Base-by-base conservation (phyloP, 1,140 invertebrate genomes). In the Lasaia peninsularis region DNA sequence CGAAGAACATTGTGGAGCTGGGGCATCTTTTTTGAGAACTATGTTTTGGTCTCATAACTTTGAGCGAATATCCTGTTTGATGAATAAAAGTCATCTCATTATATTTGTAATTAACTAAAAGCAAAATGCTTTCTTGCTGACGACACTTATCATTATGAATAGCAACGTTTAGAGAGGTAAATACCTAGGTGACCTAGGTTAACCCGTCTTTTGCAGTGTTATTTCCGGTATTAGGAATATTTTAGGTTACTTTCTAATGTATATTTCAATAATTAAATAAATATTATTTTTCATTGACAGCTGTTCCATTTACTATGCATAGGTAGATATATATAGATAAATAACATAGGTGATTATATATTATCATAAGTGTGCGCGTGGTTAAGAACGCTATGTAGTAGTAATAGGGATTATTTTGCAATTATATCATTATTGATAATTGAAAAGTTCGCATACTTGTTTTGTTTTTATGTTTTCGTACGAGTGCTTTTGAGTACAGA, bases 101-200 rank as follows among this genome's bases (percentile, higher is more conserved):
- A 33, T 20, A 10, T 16, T 33, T 18, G 28, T 12, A 10, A 18
- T 2, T 5, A 33, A 12, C 21, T 37, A 62, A 55, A 2, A 49
- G 51, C 14, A 21, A 50, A 52, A 59, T 56, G 32, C 56, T 69
- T 65, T 71, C 54, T 56, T 78, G 68, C 74, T 73, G 69, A 75
- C 61, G 73, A 52, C 62, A 56, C 66, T 70, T 64, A 62, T 57
- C 70, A 67, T 63, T 67, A 67, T 63, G 53, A 62, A 71, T 75
- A 78, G 69, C 61, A 72, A 71, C 64, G 63, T 53, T 73, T 73
- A 74, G 76, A 88, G 83, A 86, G 80, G 83, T 71, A 65, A 58
- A 61, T 67, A 73, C 62, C 75, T 74, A 63, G 66, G 84, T 87
- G 82, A 86, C 85, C 85, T 88, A 88, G 81, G 82, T 74, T 85